Percentiles rank a stretch among this genome's conserved stretches.
Evolutionary conservation across 2,113 vertebrate genomes (phyloP).

Genomic region (Cololabis saira): DNA sequence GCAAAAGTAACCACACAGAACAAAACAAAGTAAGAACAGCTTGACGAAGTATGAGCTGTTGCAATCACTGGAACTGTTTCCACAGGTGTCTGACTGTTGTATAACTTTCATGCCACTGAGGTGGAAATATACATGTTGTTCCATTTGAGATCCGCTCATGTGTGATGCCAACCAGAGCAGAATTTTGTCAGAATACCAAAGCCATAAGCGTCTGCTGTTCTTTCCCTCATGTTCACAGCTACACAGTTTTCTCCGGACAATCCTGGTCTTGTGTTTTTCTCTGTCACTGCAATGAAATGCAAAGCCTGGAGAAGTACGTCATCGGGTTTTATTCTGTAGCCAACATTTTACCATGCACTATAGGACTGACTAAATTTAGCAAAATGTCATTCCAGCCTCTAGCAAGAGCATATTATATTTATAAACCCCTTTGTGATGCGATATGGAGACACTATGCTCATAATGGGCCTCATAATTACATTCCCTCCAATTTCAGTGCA

Average conservation of each 20-base stretch:
- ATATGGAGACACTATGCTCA: conserved; percentile 32
- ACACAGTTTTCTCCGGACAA: conserved; percentile 14
- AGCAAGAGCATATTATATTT: conserved; percentile 28
- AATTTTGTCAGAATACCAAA: conserved; percentile 54
- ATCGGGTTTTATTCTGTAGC: conserved; percentile 47
- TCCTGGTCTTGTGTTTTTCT: conserved; percentile 3
- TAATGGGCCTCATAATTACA: conserved; percentile 40
- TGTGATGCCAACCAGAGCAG: conserved; percentile 56
- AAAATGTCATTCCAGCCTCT: conserved; percentile 44
- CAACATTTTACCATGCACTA: conserved; percentile 23
- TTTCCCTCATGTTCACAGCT: conserved; percentile 5
- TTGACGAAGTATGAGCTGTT: conserved; percentile 16
- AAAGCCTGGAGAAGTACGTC: conserved; percentile 42
- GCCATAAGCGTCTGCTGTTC: conserved; percentile 26
- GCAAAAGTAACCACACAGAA: conserved; percentile 16
- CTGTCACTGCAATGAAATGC: conserved; percentile 40
- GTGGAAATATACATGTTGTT: conserved; percentile 69
- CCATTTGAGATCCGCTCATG: conserved; percentile 62
- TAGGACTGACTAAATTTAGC: conserved; percentile 37
- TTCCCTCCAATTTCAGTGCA: conserved; percentile 30
- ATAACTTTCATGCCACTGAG: conserved; percentile 46
- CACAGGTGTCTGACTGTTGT: conserved; percentile 63
- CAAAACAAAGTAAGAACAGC: conserved; percentile 6
- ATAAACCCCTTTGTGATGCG: conserved; percentile 35
- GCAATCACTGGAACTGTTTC: conserved; percentile 27